Evolutionary conservation across 2,888 invertebrate species (phyloP).

Genomic region (Crossocerus cetratus): DNA sequence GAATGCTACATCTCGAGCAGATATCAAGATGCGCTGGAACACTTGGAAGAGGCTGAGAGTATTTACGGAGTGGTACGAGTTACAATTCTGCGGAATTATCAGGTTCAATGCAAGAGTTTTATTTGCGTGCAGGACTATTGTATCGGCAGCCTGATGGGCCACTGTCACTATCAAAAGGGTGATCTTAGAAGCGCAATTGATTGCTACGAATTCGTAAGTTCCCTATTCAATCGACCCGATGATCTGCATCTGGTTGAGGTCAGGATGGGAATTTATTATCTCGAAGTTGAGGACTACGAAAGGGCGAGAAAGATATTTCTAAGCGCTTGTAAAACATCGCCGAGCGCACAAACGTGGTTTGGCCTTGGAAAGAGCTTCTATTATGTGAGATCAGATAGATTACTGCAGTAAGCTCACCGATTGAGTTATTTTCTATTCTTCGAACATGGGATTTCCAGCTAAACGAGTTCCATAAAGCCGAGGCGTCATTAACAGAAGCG

Average conservation of each 20-base stretch:
- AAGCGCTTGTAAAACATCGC: conserved; percentile 52
- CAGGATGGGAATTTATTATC: conserved; percentile 62
- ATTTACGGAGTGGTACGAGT: conserved; percentile 61
- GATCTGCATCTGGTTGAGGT: conserved; percentile 61
- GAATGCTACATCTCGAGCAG: conserved; percentile 59
- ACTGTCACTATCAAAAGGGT: conserved; percentile 56
- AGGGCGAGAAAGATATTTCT: conserved; percentile 60
- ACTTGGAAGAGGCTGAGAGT: conserved; percentile 57
- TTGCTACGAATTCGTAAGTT: conserved; percentile 62
- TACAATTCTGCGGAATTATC: background rate
- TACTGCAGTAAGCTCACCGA: background rate
- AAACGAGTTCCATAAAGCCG: conserved; percentile 58
- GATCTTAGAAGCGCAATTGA: conserved; percentile 51
- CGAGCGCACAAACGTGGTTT: conserved; percentile 63
- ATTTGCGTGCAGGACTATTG: conserved; percentile 60
- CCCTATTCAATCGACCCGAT: conserved; percentile 60
- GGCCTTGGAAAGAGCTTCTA: conserved; percentile 63
- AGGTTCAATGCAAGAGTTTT: background rate
- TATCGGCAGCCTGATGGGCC: conserved; percentile 63
- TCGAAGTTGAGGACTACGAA: conserved; percentile 49
- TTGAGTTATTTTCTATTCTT: background rate
- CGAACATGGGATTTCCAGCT: conserved; percentile 35
- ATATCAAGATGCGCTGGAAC: conserved; percentile 59
- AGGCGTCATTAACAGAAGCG: conserved; percentile 62
- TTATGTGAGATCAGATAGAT: conserved; percentile 46